Base-by-base conservation (phyloP, 35 echinoderm and acorn worm genomes). In the Acanthaster planci region DNA sequence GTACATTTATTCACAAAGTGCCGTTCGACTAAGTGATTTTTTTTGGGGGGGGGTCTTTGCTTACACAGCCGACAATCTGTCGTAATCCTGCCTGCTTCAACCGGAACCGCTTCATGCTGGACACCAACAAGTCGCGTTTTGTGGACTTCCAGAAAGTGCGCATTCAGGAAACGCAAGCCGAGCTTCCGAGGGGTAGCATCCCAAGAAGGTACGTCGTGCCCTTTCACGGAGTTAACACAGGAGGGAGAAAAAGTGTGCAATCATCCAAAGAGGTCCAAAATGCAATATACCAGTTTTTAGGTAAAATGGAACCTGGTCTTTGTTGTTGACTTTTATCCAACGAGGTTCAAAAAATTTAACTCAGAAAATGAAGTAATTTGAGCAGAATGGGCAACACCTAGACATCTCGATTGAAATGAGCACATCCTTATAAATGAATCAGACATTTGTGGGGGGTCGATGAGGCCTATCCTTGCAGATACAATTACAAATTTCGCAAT, bases 91-190 rank as follows among this genome's bases (percentile, higher is more conserved):
- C 88, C 0, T 99, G 96, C 79, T 82, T 83, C 21, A 99, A 97
- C 57, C 77, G 96, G 7, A 84, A 82, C 17, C 55, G 96, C 8
- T 99, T 94, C 77, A 94, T 94, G 90, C 83, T 99, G 39, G 96
- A 99, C 80, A 93, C 92, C 27, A 99, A 99, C 86, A 99, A 99
- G 72, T 99, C 96, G n/a, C 85, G 96, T 37, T 99, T 99, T 85
- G 96, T 99, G 37, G 96, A 99, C 79, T 99, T 99, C 79, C 96
- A 99, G 78, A 99, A 99, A 76, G 92, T 99, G 29, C 85, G 96
- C 8, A 99, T 99, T 40, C 96, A 99, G 54, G 96, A 99, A 76
- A 99, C 96, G 4, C 92, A 93, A 76, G 91, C 91, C 8, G 96
- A 99, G 86, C 56, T 99, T 26, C 96, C 96, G 0, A 88, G 96